A percentile compares a stretch with the other conserved stretches of the same genome.
phyloP scores from a whole-genome alignment of 2,888 invertebrate genomes.

The Apamea monoglypha region DNA sequence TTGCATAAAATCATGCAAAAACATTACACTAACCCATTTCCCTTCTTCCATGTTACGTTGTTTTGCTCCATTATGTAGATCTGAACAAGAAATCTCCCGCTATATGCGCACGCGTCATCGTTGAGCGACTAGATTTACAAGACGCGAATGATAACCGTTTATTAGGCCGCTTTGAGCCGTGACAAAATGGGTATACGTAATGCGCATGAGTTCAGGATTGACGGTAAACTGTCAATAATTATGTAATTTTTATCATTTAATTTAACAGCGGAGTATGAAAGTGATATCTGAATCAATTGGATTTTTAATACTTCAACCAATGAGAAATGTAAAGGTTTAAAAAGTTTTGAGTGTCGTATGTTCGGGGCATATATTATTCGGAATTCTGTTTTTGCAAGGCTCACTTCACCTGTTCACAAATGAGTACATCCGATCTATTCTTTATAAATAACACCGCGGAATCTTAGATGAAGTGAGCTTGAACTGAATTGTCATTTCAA shows the following conservation, averaged over 20 bases:
- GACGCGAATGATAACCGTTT: constrained; percentile 49
- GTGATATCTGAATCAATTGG: neutral
- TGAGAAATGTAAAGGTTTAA: neutral
- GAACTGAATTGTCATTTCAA: neutral
- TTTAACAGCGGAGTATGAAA: constrained; percentile 6
- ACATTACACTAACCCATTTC: constrained; percentile 48
- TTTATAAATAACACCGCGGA: neutral
- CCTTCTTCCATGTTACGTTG: constrained; percentile 34
- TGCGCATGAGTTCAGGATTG: constrained; percentile 27
- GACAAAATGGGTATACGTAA: constrained; percentile 46
- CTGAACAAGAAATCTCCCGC: constrained; percentile 56
- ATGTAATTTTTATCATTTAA: constrained; percentile 3
- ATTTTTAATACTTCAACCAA: neutral
- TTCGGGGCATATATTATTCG: too few relatives aligned
- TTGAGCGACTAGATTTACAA: constrained; percentile 30
- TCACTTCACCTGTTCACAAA: neutral
- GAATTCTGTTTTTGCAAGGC: neutral
- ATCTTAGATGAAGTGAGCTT: neutral
- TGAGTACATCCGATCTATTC: neutral
- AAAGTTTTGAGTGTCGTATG: neutral
- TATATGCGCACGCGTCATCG: constrained; percentile 47
- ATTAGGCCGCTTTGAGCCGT: constrained; percentile 47
- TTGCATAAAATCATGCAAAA: constrained; percentile 22
- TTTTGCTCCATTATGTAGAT: constrained; percentile 55
- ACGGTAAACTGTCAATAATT: constrained; percentile 15